These are phyloP conservation scores for Oceanites oceanicus DNA, from an alignment of 2,113 vertebrate genomes.

Conservation along the genomic window DNA sequence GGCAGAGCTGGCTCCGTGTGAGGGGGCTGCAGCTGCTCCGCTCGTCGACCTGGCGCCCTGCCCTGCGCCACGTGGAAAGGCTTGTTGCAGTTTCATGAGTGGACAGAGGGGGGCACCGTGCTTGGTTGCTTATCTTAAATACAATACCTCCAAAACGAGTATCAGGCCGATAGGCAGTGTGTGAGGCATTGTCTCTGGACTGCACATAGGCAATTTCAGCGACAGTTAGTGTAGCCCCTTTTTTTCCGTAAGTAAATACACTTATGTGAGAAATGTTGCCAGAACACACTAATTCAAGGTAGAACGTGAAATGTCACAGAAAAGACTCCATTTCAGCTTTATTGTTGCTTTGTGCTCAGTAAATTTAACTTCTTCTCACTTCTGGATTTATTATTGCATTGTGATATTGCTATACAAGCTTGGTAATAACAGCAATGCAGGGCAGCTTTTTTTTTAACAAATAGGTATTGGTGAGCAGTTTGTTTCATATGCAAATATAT, in stretches of 20 bases:
- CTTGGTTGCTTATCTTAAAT: fast-evolving
- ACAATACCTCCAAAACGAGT: fast-evolving
- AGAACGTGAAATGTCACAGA: fast-evolving
- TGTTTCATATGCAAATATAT: fast-evolving
- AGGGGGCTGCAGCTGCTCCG: fast-evolving
- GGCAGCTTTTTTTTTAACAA: background rate
- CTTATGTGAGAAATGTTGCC: fast-evolving
- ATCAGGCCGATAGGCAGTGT: fast-evolving
- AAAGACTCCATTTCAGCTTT: fast-evolving
- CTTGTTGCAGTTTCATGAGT: fast-evolving
- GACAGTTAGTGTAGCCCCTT: fast-evolving
- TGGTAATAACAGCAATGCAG: background rate
- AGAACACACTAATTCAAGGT: fast-evolving
- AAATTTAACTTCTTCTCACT: background rate
- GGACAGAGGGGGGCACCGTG: background rate
- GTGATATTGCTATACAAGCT: fast-evolving
- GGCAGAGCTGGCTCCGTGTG: fast-evolving
- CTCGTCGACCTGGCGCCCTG: fast-evolving
- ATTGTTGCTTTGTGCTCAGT: background rate
- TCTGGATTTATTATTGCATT: fast-evolving
- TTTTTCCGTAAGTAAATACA: fast-evolving
- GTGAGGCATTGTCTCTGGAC: fast-evolving
- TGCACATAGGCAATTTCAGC: fast-evolving
- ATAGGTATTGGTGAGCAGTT: fast-evolving
- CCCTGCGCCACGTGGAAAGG: background rate